Percentiles rank a stretch among this genome's conserved stretches.
These are phyloP conservation scores for Aproaerema taeniolella DNA, from an alignment of 2,888 invertebrate species.

Conservation along the genomic window DNA sequence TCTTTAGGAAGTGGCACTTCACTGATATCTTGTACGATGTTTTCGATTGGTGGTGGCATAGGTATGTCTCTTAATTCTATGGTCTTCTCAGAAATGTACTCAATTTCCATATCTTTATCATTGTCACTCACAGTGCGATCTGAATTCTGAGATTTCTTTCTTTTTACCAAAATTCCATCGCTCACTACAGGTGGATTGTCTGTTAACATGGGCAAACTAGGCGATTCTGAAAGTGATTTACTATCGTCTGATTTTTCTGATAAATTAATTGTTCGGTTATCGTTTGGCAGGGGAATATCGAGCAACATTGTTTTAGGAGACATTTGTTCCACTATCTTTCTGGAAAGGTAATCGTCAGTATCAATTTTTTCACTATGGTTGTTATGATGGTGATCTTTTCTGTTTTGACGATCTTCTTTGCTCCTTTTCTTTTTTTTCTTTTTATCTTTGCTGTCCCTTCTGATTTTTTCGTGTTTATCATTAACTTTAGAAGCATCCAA, in stretches of 20 bases:
- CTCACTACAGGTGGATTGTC: slow-evolving; percentile 76
- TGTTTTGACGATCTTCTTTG: slow-evolving; percentile 85
- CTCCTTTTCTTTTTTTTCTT: slow-evolving; percentile 91
- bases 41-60: slow-evolving; percentile 56
- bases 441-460: slow-evolving; percentile 83
- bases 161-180: background rate
- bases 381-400: slow-evolving; percentile 83
- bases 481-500: slow-evolving; percentile 10
- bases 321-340: slow-evolving; percentile 33
- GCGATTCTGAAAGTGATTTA: slow-evolving; percentile 66
- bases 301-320: slow-evolving; percentile 49
- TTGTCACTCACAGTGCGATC: slow-evolving; percentile 20
- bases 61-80: slow-evolving; percentile 59
- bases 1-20: slow-evolving; percentile 63
- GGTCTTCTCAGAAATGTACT: slow-evolving; percentile 39
- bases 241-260: slow-evolving; percentile 46
- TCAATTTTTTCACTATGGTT: slow-evolving; percentile 75
- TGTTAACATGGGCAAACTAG: slow-evolving; percentile 80
- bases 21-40: slow-evolving; percentile 54
- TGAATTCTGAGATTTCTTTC: slow-evolving; percentile 22
- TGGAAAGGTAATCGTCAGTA: slow-evolving; percentile 38
- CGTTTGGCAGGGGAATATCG: slow-evolving; percentile 60
- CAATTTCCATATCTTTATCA: slow-evolving; percentile 33
- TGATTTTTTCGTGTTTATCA: slow-evolving; percentile 53
- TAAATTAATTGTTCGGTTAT: slow-evolving; percentile 34